Conservation (phyloP, 2,113 vertebrate genomes). For the Ceuthmochares aereus region DNA sequence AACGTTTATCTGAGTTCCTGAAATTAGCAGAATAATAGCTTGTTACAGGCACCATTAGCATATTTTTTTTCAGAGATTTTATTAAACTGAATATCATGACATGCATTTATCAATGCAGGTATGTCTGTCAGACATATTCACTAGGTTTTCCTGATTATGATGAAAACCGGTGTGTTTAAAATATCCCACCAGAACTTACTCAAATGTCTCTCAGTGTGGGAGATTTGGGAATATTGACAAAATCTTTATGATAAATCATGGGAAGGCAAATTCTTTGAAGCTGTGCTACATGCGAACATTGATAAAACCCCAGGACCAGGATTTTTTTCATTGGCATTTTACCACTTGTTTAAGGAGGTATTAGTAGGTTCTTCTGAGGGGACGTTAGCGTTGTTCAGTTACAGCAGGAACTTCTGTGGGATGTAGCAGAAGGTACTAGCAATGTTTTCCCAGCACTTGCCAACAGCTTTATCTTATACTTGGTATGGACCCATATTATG, state of each 20-base stretch:
- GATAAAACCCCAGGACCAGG: not conserved
- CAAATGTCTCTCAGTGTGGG: rapidly evolving
- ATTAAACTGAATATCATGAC: not conserved
- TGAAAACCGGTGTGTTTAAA: not conserved
- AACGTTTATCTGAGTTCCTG: not conserved
- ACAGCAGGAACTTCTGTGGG: not conserved
- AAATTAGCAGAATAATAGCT: not conserved
- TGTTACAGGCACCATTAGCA: not conserved
- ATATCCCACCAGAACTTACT: not conserved
- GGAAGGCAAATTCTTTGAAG: not conserved
- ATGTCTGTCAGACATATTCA: not conserved
- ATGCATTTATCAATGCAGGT: not conserved
- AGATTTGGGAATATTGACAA: not conserved
- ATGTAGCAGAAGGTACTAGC: not conserved
- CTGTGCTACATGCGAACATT: not conserved
- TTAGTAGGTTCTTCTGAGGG: not conserved
- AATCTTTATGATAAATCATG: not conserved
- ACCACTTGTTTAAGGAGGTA: not conserved
- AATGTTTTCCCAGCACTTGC: not conserved
- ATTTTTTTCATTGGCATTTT: not conserved
- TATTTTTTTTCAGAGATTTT: not conserved
- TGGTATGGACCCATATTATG: not conserved
- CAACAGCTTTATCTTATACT: not conserved
- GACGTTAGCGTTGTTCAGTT: not conserved
- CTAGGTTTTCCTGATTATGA: not conserved